Conservation (phyloP, 2,797 vertebrate genomes). For the Myotis daubentonii region DNA sequence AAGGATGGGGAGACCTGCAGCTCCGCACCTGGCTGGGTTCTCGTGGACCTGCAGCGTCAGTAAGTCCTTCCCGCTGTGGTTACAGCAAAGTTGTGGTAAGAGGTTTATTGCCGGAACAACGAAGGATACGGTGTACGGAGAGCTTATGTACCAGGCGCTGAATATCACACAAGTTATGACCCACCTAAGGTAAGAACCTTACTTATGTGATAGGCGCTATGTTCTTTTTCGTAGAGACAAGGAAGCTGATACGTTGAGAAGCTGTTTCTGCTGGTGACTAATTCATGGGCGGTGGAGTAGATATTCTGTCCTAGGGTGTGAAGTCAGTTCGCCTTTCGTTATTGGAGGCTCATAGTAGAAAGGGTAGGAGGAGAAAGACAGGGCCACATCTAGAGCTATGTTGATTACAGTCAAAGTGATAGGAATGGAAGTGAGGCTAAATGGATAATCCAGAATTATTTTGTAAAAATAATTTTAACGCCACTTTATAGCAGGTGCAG, state of each 20-base stretch:
- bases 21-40: not conserved
- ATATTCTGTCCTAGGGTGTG: not conserved
- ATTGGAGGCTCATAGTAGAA: not conserved
- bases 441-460: not conserved
- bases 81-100: not conserved
- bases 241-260: not conserved
- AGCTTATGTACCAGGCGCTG: not conserved
- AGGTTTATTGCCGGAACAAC: not conserved
- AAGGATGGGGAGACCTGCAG: not conserved
- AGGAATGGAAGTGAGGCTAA: constrained; percentile 23
- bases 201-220: not conserved
- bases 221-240: not conserved
- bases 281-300: not conserved
- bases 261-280: not conserved
- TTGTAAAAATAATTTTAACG: not conserved
- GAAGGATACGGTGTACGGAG: not conserved
- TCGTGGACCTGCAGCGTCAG: not conserved
- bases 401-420: not conserved
- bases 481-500: not conserved
- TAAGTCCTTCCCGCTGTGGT: not conserved
- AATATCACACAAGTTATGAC: not conserved
- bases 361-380: not conserved
- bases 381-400: not conserved
- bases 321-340: not conserved
- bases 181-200: not conserved